Base-by-base conservation (phyloP, 2,113 vertebrate genomes). In the Mungos mungo region DNA sequence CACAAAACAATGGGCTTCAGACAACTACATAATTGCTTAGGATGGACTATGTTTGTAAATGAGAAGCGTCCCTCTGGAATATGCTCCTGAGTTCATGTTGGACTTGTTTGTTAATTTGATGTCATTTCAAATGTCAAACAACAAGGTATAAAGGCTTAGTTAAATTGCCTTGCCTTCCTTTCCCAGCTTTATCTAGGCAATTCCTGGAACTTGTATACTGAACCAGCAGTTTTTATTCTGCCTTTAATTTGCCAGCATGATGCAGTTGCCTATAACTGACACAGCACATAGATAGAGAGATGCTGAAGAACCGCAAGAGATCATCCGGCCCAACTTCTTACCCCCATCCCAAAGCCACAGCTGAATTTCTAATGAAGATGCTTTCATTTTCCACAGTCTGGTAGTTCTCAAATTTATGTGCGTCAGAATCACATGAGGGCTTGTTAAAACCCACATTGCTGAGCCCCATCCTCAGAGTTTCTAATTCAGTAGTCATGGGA, bases 51-150 rank as follows among this genome's bases (percentile, higher is more conserved):
- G n/a, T 84, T 90, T 57, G 45, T 93, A 63, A 80, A 35, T 47
- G 41, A 52, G 50, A 90, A 57, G 18, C n/a, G 12, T 60, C 13
- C 7, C 41, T 90, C 60, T 97, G 83, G 41, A 96, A 96, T 89
- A 68, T 89, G 4, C 52, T 45, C 0, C 45, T 31, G 45, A 74
- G 15, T 81, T 90, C 13, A 7, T 35, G 15, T 66, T 88, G 77
- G 69, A 65, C 23, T 50, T 60, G 35, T 45, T 41, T 25, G 41
- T n/a, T 86, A 63, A 54, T 31, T 41, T 60, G 66, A 10, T 90
- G 68, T 66, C n/a, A 71, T 92, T 89, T 47, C 84, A 83, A 33
- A 71, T 15, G 54, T 80, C 74, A 93, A 50, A 57, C 5, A 88
- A 41, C 47, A 65, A 33, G 8, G 3, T n/a, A 4, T 74, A 12